These are phyloP conservation scores for Trichomycterus rosablanca DNA, from an alignment of 2,113 vertebrate species.

Conservation along the genomic window DNA sequence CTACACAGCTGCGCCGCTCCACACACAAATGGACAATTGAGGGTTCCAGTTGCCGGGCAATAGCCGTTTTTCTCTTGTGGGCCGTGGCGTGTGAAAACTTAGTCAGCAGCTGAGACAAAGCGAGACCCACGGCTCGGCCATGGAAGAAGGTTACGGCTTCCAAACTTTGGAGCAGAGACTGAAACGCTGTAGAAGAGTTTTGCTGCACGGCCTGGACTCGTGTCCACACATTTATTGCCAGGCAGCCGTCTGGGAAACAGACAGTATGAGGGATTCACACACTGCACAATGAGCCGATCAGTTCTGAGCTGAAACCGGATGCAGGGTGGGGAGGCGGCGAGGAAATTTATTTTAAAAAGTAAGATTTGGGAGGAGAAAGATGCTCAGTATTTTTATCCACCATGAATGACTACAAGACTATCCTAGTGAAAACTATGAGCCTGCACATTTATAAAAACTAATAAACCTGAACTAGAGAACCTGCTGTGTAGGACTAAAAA, in stretches of 20 bases:
- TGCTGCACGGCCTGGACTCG: no score
- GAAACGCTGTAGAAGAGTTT: no score
- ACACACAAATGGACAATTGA: slow-evolving; percentile 56
- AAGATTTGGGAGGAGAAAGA: no score
- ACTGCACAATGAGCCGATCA: slow-evolving; percentile 76
- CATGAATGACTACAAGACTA: no score
- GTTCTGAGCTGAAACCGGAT: slow-evolving; percentile 54
- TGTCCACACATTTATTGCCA: slow-evolving; percentile 67
- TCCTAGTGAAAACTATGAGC: no score
- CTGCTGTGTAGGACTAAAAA: no score
- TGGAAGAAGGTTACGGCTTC: no score
- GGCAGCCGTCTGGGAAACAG: slow-evolving; percentile 71
- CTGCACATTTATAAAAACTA: no score
- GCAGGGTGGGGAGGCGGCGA: not conserved
- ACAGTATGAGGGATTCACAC: slow-evolving; percentile 63
- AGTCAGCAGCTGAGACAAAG: slow-evolving; percentile 50
- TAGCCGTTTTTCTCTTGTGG: slow-evolving; percentile 61
- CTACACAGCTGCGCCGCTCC: slow-evolving; percentile 59
- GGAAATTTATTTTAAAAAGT: no score
- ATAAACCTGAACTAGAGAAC: no score
- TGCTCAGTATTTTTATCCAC: no score
- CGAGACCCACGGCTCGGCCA: slow-evolving; percentile 60
- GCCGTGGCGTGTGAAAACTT: slow-evolving; percentile 55
- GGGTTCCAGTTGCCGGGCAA: slow-evolving; percentile 58
- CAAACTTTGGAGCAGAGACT: no score